Evolutionary conservation across 2,113 vertebrate genomes (phyloP).

Genomic region (Lipophrys pholis): DNA sequence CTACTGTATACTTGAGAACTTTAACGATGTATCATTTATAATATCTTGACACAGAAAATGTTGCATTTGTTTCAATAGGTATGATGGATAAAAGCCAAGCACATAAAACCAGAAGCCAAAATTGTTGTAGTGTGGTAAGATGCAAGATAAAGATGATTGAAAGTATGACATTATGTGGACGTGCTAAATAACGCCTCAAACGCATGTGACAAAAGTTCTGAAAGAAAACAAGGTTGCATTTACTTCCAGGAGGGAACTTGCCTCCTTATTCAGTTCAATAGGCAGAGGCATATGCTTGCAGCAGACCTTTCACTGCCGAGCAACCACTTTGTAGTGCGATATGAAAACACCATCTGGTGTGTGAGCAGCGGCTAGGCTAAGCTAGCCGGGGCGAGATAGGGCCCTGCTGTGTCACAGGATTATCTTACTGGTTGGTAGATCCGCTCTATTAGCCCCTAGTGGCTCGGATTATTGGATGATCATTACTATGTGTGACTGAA

Average conservation of each 20-base stretch:
- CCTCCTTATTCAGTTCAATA: slow-evolving; percentile 71
- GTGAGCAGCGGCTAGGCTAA: slow-evolving; percentile 75
- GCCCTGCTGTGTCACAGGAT: slow-evolving; percentile 80
- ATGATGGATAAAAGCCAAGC: too few species aligned
- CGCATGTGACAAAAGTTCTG: neutral
- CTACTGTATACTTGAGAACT: too few species aligned
- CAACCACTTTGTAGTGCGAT: slow-evolving; percentile 79
- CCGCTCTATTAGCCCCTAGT: slow-evolving; percentile 73
- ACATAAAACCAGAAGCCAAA: too few species aligned
- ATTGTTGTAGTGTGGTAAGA: too few species aligned
- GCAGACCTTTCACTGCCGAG: slow-evolving; percentile 77
- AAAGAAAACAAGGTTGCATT: slow-evolving; percentile 9
- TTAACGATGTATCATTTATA: too few species aligned
- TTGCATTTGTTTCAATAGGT: too few species aligned
- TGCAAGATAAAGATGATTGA: too few species aligned
- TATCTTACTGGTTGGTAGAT: slow-evolving; percentile 73
- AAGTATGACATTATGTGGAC: neutral
- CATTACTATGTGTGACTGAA: slow-evolving; percentile 74
- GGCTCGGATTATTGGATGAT: slow-evolving; percentile 75
- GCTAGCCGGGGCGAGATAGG: slow-evolving; percentile 66
- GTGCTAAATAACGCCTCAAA: slow-evolving; percentile 1
- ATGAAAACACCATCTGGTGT: slow-evolving; percentile 87
- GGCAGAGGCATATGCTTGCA: slow-evolving; percentile 79
- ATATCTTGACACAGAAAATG: too few species aligned
- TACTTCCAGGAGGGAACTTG: slow-evolving; percentile 27